Percentiles rank a stretch among this genome's conserved stretches.
Evolutionary conservation across 2,888 invertebrate species (phyloP).

Genomic region (Protodeltote pygarga): DNA sequence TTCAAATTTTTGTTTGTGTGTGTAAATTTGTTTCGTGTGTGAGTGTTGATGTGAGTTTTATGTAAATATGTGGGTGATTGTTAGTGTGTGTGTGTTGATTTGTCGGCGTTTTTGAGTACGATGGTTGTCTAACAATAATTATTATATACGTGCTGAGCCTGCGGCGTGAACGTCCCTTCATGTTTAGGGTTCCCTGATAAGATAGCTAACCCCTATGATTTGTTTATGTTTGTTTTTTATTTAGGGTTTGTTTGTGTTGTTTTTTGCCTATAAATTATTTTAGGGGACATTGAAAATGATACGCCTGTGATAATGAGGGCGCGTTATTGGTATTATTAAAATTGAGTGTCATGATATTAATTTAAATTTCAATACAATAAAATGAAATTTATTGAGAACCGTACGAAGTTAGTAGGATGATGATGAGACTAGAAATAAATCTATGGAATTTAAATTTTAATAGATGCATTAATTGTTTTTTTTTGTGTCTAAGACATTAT

Average conservation of each 20-base stretch:
- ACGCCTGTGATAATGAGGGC: not conserved
- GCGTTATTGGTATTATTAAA: not conserved
- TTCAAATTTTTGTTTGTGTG: constrained; percentile 13
- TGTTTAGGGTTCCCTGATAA: constrained; percentile 50
- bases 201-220: constrained; percentile 49
- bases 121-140: constrained; percentile 83
- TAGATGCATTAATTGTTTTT: too few relatives aligned
- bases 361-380: too few relatives aligned
- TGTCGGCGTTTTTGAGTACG: constrained; percentile 82
- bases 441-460: too few relatives aligned
- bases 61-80: constrained; percentile 31
- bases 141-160: constrained; percentile 83
- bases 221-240: constrained; percentile 42
- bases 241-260: constrained; percentile 35
- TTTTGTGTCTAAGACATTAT: too few relatives aligned
- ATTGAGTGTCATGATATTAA: too few relatives aligned
- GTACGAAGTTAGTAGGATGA: too few relatives aligned
- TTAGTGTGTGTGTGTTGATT: constrained; percentile 59
- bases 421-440: too few relatives aligned
- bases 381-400: too few relatives aligned
- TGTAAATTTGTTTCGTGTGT: constrained; percentile 6
- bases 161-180: constrained; percentile 57
- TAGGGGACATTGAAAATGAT: constrained; percentile 23
- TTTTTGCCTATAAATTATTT: constrained; percentile 22
- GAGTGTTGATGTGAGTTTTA: constrained; percentile 7